phyloP scores from a whole-genome alignment of 2,797 vertebrate genomes.

The Mallotus villosus region DNA sequence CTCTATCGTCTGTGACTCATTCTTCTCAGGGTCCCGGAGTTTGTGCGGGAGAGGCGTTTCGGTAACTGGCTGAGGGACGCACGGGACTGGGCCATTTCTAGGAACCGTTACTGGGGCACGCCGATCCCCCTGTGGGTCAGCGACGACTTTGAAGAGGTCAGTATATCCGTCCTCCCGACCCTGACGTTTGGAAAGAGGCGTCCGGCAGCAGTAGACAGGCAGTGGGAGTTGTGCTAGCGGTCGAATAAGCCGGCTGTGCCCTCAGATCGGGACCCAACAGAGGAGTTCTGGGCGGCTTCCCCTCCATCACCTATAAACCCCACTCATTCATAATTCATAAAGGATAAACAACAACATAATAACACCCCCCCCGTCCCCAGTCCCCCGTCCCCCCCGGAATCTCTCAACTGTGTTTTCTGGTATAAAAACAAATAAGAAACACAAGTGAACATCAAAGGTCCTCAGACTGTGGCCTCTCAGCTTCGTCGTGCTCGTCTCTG shows the following conservation, averaged over 20 bases:
- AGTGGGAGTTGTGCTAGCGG: constrained; percentile 6
- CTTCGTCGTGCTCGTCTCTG: too few species aligned
- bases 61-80: constrained; percentile 98
- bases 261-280: too few species aligned
- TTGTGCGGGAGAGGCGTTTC: constrained; percentile 93
- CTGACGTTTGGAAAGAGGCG: background rate
- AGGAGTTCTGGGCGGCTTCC: constrained; percentile 19
- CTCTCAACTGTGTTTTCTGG: constrained; percentile 37
- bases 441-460: constrained; percentile 39
- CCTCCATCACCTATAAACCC: constrained; percentile 41
- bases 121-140: constrained; percentile 98
- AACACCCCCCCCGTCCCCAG: constrained; percentile 22
- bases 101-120: constrained; percentile 97
- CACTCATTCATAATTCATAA: constrained; percentile 60
- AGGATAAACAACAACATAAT: constrained; percentile 46
- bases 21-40: constrained; percentile 89
- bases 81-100: constrained; percentile 92
- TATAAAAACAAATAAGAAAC: constrained; percentile 16
- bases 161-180: constrained; percentile 21
- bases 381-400: constrained; percentile 16
- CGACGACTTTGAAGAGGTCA: constrained; percentile 80
- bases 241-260: background rate
- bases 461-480: background rate
- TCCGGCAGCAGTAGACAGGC: background rate
- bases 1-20: too few species aligned